Evolutionary conservation across 2,113 vertebrate genomes (phyloP), one percentile per base, ranked within the genome.

Genomic region (Pelmatolapia mariae): DNA sequence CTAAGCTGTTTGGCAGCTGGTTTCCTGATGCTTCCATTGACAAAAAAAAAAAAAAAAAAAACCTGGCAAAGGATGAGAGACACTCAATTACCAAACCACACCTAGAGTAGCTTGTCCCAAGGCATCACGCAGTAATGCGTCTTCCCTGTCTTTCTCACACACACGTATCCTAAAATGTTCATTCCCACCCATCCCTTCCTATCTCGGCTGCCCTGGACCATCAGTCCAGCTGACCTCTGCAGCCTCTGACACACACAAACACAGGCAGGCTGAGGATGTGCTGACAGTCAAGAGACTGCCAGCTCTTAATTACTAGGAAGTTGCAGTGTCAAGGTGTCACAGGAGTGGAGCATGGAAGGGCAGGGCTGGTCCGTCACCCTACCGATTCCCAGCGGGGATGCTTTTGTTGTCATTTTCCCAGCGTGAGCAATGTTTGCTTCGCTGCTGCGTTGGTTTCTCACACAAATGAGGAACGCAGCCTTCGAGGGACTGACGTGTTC

Each of bases 241-340:
- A 73, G 79, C 79, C 73, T 79, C 40, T 5, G 11, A 88, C 90
- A 81, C 83, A 31, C 81, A 68, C 8, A 56, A 81, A 89, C 81
- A 87, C 68, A 82, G 2, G 47, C 86, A 57, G 53, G 15, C 56
- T 68, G 91, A 95, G 94, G 93, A 95, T 93, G 91, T 94, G 91
- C 88, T 90, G 94, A 94, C 89, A 90, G 84, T 88, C 93, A 94
- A 81, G 88, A 89, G 92, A 90, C 86, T 43, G 80, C 82, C 84
- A 78, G 87, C 86, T 90, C 92, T 91, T 94, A 95, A 96, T 95
- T 91, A 94, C 89, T 89, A 95, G 94, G 95, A 95, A 95, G 92
- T 90, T 87, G 82, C 59, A 1, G 92, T 95, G 94, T 96, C 94
- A 95, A 94, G 91, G 94, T 95, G 92, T 95, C 95, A 95, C 83